phyloP scores from a whole-genome alignment of 1,140 invertebrate species.

The Papilio xuthus region DNA sequence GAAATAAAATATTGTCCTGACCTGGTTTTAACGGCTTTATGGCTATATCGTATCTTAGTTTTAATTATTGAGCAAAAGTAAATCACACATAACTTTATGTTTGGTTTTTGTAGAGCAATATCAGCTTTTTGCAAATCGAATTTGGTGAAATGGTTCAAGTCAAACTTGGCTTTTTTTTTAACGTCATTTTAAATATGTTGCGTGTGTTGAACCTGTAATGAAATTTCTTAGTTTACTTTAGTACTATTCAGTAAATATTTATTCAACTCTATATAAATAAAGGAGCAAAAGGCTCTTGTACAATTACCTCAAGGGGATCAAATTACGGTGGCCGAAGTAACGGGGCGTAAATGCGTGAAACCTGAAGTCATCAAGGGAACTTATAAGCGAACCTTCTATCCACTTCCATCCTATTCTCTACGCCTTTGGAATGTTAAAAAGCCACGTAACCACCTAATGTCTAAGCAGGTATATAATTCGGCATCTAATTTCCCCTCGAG shows the following conservation, averaged over 20 bases:
- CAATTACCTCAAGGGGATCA: constrained; percentile 34
- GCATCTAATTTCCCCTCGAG: constrained; percentile 33
- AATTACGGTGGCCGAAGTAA: constrained; percentile 17
- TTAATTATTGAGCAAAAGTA: too few relatives aligned
- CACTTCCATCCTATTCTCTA: constrained; percentile 24
- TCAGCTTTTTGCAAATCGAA: not conserved
- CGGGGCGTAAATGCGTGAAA: constrained; percentile 32
- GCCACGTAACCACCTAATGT: constrained; percentile 41
- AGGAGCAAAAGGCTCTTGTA: not conserved
- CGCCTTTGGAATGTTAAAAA: constrained; percentile 40
- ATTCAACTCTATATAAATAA: not conserved
- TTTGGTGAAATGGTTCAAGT: too few relatives aligned
- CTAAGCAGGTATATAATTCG: constrained; percentile 40
- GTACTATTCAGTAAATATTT: not conserved
- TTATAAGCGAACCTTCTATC: constrained; percentile 33
- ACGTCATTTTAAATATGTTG: too few relatives aligned
- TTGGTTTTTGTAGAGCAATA: not conserved
- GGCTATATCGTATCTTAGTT: not conserved
- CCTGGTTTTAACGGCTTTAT: not conserved
- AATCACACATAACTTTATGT: too few relatives aligned
- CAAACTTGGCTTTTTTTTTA: too few relatives aligned
- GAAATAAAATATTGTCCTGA: constrained; percentile 5
- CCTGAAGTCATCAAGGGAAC: constrained; percentile 29
- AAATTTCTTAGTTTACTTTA: too few relatives aligned
- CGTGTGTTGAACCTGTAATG: too few relatives aligned